Conservation (phyloP, 2,797 vertebrate species). For the Mergus octosetaceus region DNA sequence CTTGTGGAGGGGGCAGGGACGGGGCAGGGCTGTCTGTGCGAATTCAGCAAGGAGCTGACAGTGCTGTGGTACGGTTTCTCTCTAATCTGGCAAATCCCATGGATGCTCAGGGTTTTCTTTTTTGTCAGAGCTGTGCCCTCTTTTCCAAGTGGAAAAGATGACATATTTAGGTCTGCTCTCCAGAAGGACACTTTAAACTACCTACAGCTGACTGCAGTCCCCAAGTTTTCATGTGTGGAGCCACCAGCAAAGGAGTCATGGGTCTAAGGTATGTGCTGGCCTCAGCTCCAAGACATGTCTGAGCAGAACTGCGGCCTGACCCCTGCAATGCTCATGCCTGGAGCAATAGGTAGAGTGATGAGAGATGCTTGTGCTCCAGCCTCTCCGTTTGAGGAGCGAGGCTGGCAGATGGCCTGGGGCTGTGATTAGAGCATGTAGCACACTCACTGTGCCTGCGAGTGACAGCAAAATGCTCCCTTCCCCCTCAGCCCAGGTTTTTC, state of each 20-base stretch:
- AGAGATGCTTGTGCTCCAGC: not conserved
- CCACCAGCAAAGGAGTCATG: not conserved
- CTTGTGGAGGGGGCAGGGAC: not conserved
- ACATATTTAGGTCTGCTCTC: slow-evolving; percentile 1
- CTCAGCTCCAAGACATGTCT: not conserved
- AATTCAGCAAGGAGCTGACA: not conserved
- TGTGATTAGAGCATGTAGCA: not conserved
- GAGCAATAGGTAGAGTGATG: not conserved
- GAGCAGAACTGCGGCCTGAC: not conserved
- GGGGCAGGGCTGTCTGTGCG: not conserved
- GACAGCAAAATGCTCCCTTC: not conserved
- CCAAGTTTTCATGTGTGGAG: not conserved
- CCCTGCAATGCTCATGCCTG: rapidly evolving
- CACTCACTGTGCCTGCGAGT: not conserved
- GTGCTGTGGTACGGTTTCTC: not conserved
- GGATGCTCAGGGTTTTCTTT: not conserved
- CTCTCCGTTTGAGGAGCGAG: not conserved
- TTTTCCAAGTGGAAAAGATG: not conserved
- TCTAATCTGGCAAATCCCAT: not conserved
- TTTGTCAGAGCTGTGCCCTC: not conserved
- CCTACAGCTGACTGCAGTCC: not conserved
- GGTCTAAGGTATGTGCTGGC: not conserved
- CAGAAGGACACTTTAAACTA: not conserved
- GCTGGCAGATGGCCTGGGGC: not conserved
- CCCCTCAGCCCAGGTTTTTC: not conserved